A percentile compares a stretch with the other conserved stretches of the same genome.
These are phyloP conservation scores for Acropternis orthonyx DNA, from an alignment of 2,797 vertebrate genomes.

Conservation along the genomic window DNA sequence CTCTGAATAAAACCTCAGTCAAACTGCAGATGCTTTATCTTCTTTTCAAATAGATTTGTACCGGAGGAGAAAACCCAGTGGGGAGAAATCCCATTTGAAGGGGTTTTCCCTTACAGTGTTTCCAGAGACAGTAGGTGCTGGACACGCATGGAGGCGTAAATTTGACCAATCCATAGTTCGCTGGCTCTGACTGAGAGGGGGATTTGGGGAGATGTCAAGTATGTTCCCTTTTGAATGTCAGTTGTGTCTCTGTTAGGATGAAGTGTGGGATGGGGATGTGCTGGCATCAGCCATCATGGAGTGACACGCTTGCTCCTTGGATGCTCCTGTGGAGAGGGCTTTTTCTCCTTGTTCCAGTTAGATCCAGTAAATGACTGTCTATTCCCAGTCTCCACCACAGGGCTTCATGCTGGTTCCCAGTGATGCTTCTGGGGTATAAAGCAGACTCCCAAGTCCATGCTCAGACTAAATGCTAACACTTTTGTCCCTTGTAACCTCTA, in stretches of 20 bases:
- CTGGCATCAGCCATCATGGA: rapidly evolving
- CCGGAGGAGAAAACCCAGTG: not conserved
- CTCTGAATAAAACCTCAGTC: slow-evolving; percentile 62
- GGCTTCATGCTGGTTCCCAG: not conserved
- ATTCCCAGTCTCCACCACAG: not conserved
- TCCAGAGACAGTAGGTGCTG: not conserved
- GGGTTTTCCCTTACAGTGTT: not conserved
- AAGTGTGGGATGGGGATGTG: not conserved
- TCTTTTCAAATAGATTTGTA: slow-evolving; percentile 56
- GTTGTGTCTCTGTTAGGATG: not conserved
- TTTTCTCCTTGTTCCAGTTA: not conserved
- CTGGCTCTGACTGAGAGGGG: not conserved
- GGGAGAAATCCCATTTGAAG: slow-evolving; percentile 48
- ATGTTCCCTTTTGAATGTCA: rapidly evolving
- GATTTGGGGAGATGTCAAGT: not conserved
- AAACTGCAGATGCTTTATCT: slow-evolving; percentile 51
- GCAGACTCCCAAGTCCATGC: not conserved
- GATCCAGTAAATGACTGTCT: not conserved
- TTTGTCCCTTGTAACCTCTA: not conserved
- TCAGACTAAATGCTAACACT: not conserved
- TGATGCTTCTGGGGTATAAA: rapidly evolving
- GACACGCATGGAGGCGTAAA: rapidly evolving
- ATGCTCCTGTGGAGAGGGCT: not conserved
- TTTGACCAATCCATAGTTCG: not conserved
- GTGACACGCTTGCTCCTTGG: rapidly evolving